Conservation (phyloP, 2,888 invertebrate species). For the Microplitis manilae region DNA sequence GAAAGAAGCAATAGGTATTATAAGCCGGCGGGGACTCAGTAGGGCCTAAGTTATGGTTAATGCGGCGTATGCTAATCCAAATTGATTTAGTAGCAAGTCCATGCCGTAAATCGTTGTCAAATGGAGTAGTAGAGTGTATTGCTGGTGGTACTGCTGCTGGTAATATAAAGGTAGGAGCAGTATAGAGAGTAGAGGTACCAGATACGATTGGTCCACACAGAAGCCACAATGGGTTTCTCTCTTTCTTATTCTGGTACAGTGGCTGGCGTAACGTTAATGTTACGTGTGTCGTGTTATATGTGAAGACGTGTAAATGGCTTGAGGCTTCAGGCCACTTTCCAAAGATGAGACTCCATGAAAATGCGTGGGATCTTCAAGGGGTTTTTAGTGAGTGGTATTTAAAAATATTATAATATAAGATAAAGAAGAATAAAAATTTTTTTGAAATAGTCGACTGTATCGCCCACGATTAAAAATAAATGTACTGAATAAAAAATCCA, state of each 20-base stretch:
- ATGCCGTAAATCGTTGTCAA: constrained; percentile 61
- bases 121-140: constrained; percentile 47
- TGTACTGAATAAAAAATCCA: constrained; percentile 41
- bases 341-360: constrained; percentile 16
- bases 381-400: neutral
- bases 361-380: constrained; percentile 14
- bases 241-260: constrained; percentile 1
- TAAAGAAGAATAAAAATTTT: constrained; percentile 29
- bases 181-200: neutral
- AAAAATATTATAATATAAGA: neutral
- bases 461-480: constrained; percentile 29
- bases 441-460: neutral
- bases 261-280: neutral
- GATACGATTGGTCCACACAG: constrained; percentile 45
- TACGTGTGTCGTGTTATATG: constrained; percentile 13
- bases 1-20: constrained; percentile 17
- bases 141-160: constrained; percentile 24
- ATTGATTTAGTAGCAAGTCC: constrained; percentile 66
- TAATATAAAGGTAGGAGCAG: constrained; percentile 40
- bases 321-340: neutral
- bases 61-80: constrained; percentile 65
- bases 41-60: constrained; percentile 55
- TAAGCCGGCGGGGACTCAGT: constrained; percentile 7
- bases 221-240: constrained; percentile 37
- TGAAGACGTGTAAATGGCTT: constrained; percentile 22